Evolutionary conservation across 2,797 vertebrate species (phyloP), one percentile per base, ranked within the genome.

Genomic region (Mormyrops boulengeri): DNA sequence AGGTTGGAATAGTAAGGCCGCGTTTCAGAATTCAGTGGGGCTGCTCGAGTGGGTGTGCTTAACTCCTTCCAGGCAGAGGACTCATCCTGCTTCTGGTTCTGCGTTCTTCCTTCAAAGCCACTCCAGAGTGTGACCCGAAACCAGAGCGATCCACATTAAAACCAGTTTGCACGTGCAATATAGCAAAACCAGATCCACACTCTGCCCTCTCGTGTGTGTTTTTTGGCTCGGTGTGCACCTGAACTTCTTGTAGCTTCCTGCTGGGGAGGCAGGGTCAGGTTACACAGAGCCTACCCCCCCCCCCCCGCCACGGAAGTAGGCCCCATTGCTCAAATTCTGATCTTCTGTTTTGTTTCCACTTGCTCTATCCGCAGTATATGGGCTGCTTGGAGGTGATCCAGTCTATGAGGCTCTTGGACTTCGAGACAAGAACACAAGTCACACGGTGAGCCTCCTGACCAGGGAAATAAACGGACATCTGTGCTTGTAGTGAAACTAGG

Each of bases 371-470:
- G 26, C 22, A 99, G 98, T 99, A 99, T 94, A 97, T 99, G 96
- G 98, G 98, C 90, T 98, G 96, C 88, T 96, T 99, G 91, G 97
- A 98, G 93, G 97, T 99, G 92, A 95, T 97, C 91, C 97, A 97
- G 92, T 99, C 98, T 87, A 99, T 99, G 98, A 97, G 97, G 92
- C 96, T 97, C 87, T 95, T 99, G 91, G 97, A 98, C 95, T 98
- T 98, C 91, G 95, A 96, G 44, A 97, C 95, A 0, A 96, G 98
- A 95, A 98, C 97, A 1, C 97, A 97, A 94, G 97, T 99, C 91
- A 99, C 98, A 94, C 97, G 97, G 98, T 99, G 97, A 55, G 93
- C 91, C 26, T 47, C 30, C 82, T 87, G 17, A 44, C 22, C 49
- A 0, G 52, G 47, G 62, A 55, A 22, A 73, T n/a, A 44, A 87